phyloP scores from a whole-genome alignment of 2,113 vertebrate species.

The Nyctibius bracteatus region DNA sequence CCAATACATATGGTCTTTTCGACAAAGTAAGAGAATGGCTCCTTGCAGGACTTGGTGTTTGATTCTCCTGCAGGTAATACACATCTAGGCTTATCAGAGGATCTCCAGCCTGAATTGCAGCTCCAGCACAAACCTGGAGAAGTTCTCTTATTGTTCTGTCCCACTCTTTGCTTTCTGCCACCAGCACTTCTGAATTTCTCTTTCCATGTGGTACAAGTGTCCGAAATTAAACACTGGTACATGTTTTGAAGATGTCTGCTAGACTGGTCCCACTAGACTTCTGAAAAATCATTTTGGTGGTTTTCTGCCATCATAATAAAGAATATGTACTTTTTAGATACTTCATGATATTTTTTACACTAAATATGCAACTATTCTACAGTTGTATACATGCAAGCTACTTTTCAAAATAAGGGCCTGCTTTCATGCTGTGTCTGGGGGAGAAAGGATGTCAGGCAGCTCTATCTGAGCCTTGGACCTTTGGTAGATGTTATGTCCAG shows the following conservation, averaged over 20 bases:
- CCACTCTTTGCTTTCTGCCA: not conserved
- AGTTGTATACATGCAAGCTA: not conserved
- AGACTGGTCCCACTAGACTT: not conserved
- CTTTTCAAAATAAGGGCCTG: not conserved
- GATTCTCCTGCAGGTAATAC: not conserved
- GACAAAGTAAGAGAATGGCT: not conserved
- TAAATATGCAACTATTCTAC: not conserved
- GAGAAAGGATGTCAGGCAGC: not conserved
- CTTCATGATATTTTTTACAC: not conserved
- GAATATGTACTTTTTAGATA: not conserved
- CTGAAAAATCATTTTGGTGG: not conserved
- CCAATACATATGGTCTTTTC: not conserved
- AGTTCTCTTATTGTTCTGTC: not conserved
- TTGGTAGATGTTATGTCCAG: not conserved
- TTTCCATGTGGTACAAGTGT: not conserved
- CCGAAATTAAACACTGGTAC: not conserved
- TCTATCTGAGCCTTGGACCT: not conserved
- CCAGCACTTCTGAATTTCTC: not conserved
- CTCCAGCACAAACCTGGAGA: not conserved
- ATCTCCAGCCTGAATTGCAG: not conserved
- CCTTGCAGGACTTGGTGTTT: not conserved
- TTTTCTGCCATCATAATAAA: not conserved
- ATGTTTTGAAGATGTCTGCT: not conserved
- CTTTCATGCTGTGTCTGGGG: not conserved
- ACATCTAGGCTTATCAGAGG: not conserved